Conservation (phyloP, 2,113 vertebrate species). For the Pithys albifrons region DNA sequence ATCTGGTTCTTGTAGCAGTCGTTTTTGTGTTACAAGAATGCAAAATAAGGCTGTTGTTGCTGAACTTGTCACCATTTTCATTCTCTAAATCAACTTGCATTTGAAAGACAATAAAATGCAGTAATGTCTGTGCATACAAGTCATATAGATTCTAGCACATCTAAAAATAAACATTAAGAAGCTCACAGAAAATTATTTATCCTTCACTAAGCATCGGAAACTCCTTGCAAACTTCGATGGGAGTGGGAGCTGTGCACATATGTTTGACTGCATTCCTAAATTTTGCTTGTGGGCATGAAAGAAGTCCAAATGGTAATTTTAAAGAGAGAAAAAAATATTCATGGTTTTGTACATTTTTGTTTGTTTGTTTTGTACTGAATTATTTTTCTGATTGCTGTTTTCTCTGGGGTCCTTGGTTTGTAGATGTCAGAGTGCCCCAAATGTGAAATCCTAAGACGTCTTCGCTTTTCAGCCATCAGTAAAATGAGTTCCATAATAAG, state of each 20-base stretch:
- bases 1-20: not conserved
- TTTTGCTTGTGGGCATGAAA: not conserved
- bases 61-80: not conserved
- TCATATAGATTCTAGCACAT: not conserved
- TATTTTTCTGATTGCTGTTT: not conserved
- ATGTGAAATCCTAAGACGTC: not conserved
- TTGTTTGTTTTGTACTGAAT: not conserved
- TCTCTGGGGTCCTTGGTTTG: not conserved
- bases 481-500: not conserved
- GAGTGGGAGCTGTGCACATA: not conserved
- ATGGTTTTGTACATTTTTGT: not conserved
- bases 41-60: not conserved
- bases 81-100: not conserved
- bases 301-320: not conserved
- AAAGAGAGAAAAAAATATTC: not conserved
- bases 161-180: not conserved
- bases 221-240: not conserved
- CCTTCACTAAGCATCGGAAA: not conserved
- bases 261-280: not conserved
- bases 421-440: not conserved
- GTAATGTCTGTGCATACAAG: not conserved
- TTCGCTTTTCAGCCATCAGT: not conserved
- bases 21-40: not conserved
- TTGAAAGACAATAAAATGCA: not conserved
- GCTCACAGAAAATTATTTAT: not conserved